Base-by-base conservation (phyloP, 1,140 invertebrate genomes). In the Eciton burchellii region DNA sequence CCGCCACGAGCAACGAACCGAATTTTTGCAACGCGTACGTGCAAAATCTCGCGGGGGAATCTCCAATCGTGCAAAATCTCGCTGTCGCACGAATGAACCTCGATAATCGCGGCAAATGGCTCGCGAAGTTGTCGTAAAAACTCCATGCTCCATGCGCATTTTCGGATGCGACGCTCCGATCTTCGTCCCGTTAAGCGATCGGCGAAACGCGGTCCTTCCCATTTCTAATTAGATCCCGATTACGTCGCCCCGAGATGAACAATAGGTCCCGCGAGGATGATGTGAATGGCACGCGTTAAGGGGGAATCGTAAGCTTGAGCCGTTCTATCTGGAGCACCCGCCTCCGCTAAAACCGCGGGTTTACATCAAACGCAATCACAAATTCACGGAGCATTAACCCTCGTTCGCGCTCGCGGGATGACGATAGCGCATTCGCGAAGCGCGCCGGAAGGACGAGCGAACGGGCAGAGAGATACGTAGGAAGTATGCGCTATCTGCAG, bases 341-440 rank as follows among this genome's bases (percentile, higher is more conserved):
- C 49, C 62, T 21, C 56, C 14, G 68, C 56, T 86, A 65, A 89
- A 90, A 82, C 70, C 74, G 83, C 68, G 86, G 77, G 83, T 86
- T 91, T 86, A 79, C 90, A 88, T 89, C 89, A 84, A 81, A 85
- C 77, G 82, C 84, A 90, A 91, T 91, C 89, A 90, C 87, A 91
- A 90, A 90, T 90, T 90, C 88, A 90, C 87, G 73, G 88, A 89
- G 85, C 86, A 87, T 90, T 90, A 89, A 89, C 85, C 81, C n/a
- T n/a, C n/a, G n/a, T n/a, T 59, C 74, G 59, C 72, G 63, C 66
- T 82, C 60, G 65, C 41, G 41, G 45, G 45, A n/a, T n/a, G 43
- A 73, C 52, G 71, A 88, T 56, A 66, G 66, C 26, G 63, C 21
- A 49, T 21, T 6, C 49, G 65, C 59, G 68, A 85, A 83, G 85